phyloP scores from a whole-genome alignment of 2,797 vertebrate species.

The Echeneis naucrates region DNA sequence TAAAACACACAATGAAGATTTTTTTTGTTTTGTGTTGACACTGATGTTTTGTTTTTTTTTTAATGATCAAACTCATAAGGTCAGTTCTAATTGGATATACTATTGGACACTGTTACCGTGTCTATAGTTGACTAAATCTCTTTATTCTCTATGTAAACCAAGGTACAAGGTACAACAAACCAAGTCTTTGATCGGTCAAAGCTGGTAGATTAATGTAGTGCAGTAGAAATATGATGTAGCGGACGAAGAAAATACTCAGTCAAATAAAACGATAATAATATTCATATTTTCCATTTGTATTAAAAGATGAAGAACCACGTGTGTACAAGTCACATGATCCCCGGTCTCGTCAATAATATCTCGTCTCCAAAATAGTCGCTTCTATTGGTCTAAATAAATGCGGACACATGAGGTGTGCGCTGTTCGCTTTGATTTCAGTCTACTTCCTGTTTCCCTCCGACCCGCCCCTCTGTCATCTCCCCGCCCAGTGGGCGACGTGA shows the following conservation, averaged over 20 bases:
- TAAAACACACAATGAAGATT: not conserved
- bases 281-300: not conserved
- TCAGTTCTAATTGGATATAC: not conserved
- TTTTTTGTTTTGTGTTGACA: no score
- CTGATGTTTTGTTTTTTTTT: no score
- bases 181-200: not conserved
- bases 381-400: fast-evolving
- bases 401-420: not conserved
- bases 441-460: slow-evolving; percentile 48
- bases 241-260: not conserved
- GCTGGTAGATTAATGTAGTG: not conserved
- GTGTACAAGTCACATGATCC: fast-evolving
- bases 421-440: not conserved
- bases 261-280: not conserved
- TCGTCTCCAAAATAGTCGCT: not conserved
- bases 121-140: no score
- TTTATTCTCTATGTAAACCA: not conserved
- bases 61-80: not conserved
- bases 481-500: slow-evolving; percentile 65
- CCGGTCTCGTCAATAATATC: fast-evolving
- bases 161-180: no score
- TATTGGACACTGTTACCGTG: not conserved
- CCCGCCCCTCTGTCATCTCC: slow-evolving; percentile 21
- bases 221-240: not conserved
- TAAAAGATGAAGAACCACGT: fast-evolving